Base-by-base conservation (phyloP, 2,797 vertebrate genomes). In the Aselliscus stoliczkanus region DNA sequence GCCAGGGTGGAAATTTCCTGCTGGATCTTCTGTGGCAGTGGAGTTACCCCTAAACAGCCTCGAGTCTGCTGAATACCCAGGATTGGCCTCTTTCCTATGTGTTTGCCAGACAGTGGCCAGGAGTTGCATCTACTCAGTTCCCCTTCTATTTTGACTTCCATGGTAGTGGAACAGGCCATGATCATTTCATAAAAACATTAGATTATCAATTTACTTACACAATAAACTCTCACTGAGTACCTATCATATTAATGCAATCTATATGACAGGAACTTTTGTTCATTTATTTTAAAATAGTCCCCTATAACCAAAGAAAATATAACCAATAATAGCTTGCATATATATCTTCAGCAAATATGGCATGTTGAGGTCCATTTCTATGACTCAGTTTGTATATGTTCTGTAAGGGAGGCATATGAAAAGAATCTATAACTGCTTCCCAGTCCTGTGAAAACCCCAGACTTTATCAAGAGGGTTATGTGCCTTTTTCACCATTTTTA, bases 111-210 rank as follows among this genome's bases (percentile, higher is more conserved):
- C 27, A 65, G 64, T 3, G 84, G 39, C 75, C 54, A 73, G 20
- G 17, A 90, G 15, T 31, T 83, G 27, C n/a, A 81, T 20, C 10
- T 52, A 58, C 3, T 88, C 50, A 73, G 47, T 81, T 96, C 47
- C 72, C 20, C 27, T 14, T 42, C 80, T 79, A 67, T 72, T 88
- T 87, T 85, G 44, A 88, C 15, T 84, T 62, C 56, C 31, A 60
- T 64, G 18, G 5, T 37, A 67, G 64, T 60, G 44, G 14, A 84
- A 42, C 50, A 90, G 15, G 79, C 34, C 47, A 86, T 12, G n/a
- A 65, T 91, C 64, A 89, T 56, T 76, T 96, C 54, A 89, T 91
- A 39, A 83, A 94, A 90, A 94, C 14, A 90, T 62, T 34, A 42
- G 18, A 21, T 50, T 95, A 79, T 42, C 88, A 72, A 31, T 89